Evolutionary conservation across 2,797 vertebrate species (phyloP).

Genomic region (Leontocebus nigricollis): DNA sequence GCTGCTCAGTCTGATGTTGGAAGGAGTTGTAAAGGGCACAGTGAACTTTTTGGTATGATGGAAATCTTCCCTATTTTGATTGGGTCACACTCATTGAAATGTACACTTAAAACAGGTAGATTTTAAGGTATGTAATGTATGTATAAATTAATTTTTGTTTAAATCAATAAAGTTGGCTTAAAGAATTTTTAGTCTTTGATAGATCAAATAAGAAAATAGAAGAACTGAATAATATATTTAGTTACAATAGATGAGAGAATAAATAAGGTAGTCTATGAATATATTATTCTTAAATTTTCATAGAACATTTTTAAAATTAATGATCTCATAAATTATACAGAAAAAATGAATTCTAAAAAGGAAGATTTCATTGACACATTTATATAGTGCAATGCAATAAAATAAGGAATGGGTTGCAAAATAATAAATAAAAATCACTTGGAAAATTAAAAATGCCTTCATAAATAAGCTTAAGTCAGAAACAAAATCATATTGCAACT

Average conservation of each 20-base stretch:
- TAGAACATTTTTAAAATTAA: conserved; percentile 36
- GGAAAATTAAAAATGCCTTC: conserved; percentile 55
- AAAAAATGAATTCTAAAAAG: neutral
- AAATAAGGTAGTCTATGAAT: neutral
- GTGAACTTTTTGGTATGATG: neutral
- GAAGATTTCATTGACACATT: conserved; percentile 15
- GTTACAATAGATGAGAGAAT: neutral
- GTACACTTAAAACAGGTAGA: neutral
- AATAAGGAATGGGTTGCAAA: conserved; percentile 40
- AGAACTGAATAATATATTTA: neutral
- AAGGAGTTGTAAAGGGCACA: neutral
- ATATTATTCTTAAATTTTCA: conserved; percentile 29
- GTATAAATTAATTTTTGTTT: neutral
- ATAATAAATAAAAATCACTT: conserved; percentile 63
- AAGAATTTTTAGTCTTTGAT: neutral
- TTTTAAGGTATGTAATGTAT: neutral
- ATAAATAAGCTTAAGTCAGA: conserved; percentile 63
- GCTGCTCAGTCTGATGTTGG: neutral
- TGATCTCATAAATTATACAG: conserved; percentile 29
- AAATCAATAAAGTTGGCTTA: neutral
- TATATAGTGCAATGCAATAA: neutral
- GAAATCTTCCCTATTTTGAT: neutral
- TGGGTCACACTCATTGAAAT: neutral
- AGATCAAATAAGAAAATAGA: conserved; percentile 36
- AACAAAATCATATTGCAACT: conserved; percentile 39